Evolutionary conservation across 2,888 invertebrate species (phyloP), one percentile per base, ranked within the genome.

Genomic region (Harpagoxenus sublaevis): DNA sequence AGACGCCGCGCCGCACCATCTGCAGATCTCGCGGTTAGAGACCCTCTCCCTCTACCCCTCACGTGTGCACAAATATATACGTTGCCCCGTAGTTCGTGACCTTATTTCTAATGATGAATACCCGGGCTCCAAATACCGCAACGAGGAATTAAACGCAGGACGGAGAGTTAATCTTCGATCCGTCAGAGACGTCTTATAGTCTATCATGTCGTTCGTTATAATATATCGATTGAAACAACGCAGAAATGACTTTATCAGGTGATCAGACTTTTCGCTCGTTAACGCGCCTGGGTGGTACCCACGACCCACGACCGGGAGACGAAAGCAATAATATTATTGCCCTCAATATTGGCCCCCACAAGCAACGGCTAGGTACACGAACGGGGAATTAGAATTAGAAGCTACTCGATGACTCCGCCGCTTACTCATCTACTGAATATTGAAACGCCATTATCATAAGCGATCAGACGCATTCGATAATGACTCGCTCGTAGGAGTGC

Each of bases 401-500:
- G 82, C 60, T 81, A 71, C 78, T 83, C 82, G 84, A 86, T 87
- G 86, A 89, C 86, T 87, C 77, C 81, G 62, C 4, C 55, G 86
- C 88, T 91, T 89, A 92, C 85, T 92, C 91, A 88, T 82, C 84
- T 45, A 77, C 70, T 88, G 89, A 88, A 90, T 91, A 86, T 88
- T 89, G 79, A 90, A 88, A 86, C 70, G 63, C 63, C 85, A 84
- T 63, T 60, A 81, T 68, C 73, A 71, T 63, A 39, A 83, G 70
- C 60, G 65, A 82, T 71, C 65, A 84, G 68, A 82, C 66, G 71
- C 55, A 68, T 55, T 57, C 68, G 65, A 65, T 66, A 81, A 85
- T 78, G 68, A 78, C 55, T 78, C n/a, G 68, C 42, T 83, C 28
- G 83, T 83, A 60, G 18, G 31, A 48, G 55, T 39, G 51, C 12